Percentiles rank a stretch among this genome's conserved stretches.
phyloP scores from a whole-genome alignment of 53 echinoderm and acorn worm species.

The Echinometra lucunter region DNA sequence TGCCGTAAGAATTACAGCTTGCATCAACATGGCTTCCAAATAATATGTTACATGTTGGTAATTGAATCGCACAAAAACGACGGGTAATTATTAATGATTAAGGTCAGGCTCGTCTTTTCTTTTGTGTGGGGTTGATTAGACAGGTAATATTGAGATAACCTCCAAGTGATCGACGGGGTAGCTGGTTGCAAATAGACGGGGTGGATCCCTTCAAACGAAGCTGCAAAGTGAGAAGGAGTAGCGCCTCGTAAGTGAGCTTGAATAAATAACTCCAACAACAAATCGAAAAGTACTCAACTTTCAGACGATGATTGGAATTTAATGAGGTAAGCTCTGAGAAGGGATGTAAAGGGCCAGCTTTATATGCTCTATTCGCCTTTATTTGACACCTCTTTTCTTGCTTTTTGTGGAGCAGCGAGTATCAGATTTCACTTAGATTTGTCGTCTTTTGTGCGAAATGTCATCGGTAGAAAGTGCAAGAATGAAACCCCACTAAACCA shows the following conservation, averaged over 20 bases:
- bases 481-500: constrained; percentile 34
- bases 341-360: neutral
- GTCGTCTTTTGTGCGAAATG: constrained; percentile 40
- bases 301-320: neutral
- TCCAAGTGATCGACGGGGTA: constrained; percentile 29
- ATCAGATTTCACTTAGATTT: constrained; percentile 36
- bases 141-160: constrained; percentile 35
- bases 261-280: constrained; percentile 48
- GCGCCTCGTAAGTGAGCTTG: constrained; percentile 16
- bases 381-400: neutral
- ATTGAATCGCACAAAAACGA: neutral
- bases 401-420: neutral
- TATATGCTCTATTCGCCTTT: neutral
- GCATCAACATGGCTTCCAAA: constrained; percentile 28
- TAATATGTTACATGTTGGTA: neutral
- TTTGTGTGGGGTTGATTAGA: constrained; percentile 20
- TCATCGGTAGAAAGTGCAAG: constrained; percentile 32
- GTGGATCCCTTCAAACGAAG: neutral
- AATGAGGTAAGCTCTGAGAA: neutral
- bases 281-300: constrained; percentile 47
- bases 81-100: constrained; percentile 34
- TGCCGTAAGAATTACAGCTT: neutral
- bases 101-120: neutral
- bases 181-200: neutral
- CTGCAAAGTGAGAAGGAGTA: neutral